Percentiles rank a stretch among this genome's conserved stretches.
These are phyloP conservation scores for Chrysochloris asiatica DNA, from an alignment of 2,113 vertebrate species.

Conservation along the genomic window DNA sequence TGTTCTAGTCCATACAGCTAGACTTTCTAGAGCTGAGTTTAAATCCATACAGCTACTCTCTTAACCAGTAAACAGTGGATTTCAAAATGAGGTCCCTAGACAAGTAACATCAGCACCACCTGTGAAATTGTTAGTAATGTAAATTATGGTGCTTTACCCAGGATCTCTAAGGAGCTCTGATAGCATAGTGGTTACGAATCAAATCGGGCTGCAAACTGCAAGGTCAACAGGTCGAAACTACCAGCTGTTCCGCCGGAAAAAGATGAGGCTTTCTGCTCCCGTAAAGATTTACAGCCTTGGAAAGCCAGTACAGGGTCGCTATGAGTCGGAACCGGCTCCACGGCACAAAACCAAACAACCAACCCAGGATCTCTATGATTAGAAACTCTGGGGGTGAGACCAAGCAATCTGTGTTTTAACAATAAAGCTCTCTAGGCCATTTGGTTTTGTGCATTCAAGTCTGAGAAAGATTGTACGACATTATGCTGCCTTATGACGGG, in stretches of 20 bases:
- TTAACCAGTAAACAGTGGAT: not conserved
- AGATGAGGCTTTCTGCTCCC: too few relatives aligned
- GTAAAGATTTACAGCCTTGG: too few relatives aligned
- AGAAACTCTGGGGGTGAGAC: fast-evolving
- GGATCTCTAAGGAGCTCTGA: too few relatives aligned
- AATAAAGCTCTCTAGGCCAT: not conserved
- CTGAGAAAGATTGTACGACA: not conserved
- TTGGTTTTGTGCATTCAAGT: not conserved
- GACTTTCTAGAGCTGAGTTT: not conserved
- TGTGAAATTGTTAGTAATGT: not conserved
- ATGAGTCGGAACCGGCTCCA: too few relatives aligned
- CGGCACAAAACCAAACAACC: too few relatives aligned
- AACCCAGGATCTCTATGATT: too few relatives aligned
- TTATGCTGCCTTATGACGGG: not conserved
- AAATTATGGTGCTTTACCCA: not conserved
- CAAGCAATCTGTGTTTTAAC: not conserved
- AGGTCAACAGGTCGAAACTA: too few relatives aligned
- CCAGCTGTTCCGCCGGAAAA: too few relatives aligned
- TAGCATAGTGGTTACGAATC: too few relatives aligned
- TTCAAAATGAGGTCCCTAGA: not conserved
- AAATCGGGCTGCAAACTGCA: too few relatives aligned
- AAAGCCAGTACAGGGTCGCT: too few relatives aligned
- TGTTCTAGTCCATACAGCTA: not conserved
- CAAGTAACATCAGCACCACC: not conserved
- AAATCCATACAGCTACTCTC: not conserved